These are phyloP conservation scores for Ceraclea dissimilis DNA, from an alignment of 2,888 invertebrate species.

Conservation along the genomic window DNA sequence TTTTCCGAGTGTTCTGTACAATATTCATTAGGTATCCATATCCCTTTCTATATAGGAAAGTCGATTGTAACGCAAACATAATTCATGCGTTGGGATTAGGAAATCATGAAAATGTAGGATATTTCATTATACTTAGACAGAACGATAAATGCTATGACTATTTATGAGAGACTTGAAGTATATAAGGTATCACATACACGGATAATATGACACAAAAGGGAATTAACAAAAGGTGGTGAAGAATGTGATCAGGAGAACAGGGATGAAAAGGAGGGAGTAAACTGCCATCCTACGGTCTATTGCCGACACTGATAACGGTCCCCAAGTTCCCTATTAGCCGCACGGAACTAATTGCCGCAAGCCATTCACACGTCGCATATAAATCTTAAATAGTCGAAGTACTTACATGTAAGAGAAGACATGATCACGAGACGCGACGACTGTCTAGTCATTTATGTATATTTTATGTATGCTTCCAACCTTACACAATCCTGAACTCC, in stretches of 20 bases:
- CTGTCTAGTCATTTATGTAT: background rate
- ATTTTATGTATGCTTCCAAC: conserved; percentile 3
- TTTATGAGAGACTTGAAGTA: too few relatives aligned
- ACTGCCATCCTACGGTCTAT: conserved; percentile 26
- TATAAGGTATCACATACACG: too few relatives aligned
- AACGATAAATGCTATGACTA: too few relatives aligned
- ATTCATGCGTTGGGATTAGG: too few relatives aligned
- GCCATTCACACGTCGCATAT: conserved; percentile 26
- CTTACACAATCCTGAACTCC: too few relatives aligned
- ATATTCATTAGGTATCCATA: too few relatives aligned
- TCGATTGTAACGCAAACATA: too few relatives aligned
- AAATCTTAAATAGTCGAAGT: conserved; percentile 25
- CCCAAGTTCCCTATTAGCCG: conserved; percentile 27
- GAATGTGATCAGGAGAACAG: conserved; percentile 1
- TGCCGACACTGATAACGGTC: conserved; percentile 26
- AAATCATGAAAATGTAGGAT: too few relatives aligned
- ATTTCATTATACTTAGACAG: too few relatives aligned
- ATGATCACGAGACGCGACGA: conserved; percentile 10
- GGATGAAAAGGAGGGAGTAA: conserved; percentile 24
- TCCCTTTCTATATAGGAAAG: too few relatives aligned
- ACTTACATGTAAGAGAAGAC: conserved; percentile 12
- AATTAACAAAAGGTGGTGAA: conserved; percentile 7
- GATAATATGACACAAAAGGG: conserved; percentile 7
- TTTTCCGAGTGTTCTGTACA: too few relatives aligned
- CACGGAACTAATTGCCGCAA: conserved; percentile 25